Evolutionary conservation across 2,888 invertebrate genomes (phyloP), one percentile per base, ranked within the genome.

Genomic region (Callimorpha dominula): DNA sequence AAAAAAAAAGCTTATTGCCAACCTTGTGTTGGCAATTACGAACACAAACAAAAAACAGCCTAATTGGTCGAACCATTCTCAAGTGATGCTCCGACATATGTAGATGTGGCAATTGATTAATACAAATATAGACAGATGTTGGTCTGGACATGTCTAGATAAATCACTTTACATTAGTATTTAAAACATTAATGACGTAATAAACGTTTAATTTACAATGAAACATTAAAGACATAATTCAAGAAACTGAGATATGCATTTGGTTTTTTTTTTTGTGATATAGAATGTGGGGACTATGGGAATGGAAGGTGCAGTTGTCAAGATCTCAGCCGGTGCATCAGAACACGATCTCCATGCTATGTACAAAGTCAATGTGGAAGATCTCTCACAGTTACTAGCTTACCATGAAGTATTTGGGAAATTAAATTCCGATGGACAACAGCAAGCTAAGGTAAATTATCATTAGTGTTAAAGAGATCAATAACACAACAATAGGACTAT

Each of bases 341-440:
- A 96, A 40, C 97, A 97, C 85, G 97, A 98, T 95, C 97, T 98
- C 80, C 97, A 98, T 90, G 97, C 97, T 88, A 97, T 97, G 97
- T 97, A 97, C 88, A 97, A 97, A 94, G 97, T 97, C 75, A 97
- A 98, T 89, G 98, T 98, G 11, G 98, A 98, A 89, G 98, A 98
- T 87, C 96, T 98, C 71, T 98, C 98, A 81, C 98, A 98, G 87
- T 93, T 98, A 81, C 94, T 98, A 79, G 98, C 98, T 62, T 98
- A 98, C 92, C 98, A 98, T 88, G 98, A 98, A 92, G 98, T 98
- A 65, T 98, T 94, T 72, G 95, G 95, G 4, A 95, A 95, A 87
- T 90, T 95, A 20, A 94, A 94, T 73, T 81, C 93, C 0, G 95
- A 95, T 54, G 92, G 92, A n/a, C 94, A 94, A 77, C 87, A 83